Conservation (phyloP, 2,888 invertebrate species). For the Melanostoma mellinum region DNA sequence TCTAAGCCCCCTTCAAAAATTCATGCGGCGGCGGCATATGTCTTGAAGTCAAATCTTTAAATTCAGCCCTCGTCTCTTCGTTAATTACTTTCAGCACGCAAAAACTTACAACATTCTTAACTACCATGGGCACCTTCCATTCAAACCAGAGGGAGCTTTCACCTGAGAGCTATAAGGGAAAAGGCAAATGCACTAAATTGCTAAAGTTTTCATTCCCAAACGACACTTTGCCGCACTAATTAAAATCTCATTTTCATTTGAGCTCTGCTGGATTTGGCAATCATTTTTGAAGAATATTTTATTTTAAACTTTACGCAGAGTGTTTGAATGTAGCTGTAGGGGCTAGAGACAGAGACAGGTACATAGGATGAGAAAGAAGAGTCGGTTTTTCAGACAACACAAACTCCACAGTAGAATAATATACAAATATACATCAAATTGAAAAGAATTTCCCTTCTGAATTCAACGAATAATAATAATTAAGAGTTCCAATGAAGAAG, state of each 20-base stretch:
- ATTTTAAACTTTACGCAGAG: not conserved
- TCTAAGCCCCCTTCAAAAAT: not conserved
- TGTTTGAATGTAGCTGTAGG: not conserved
- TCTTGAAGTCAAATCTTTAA: slow-evolving; percentile 7
- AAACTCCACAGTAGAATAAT: no score
- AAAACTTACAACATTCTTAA: not conserved
- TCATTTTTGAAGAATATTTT: slow-evolving; percentile 13
- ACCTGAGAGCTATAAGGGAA: slow-evolving; percentile 28
- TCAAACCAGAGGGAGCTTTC: not conserved
- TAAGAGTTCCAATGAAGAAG: no score
- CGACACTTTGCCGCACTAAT: slow-evolving; percentile 57
- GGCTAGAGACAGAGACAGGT: not conserved
- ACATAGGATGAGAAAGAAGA: not conserved
- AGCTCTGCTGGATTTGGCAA: slow-evolving; percentile 27
- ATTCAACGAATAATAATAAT: no score
- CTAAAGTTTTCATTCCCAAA: slow-evolving; percentile 49
- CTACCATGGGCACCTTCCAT: not conserved
- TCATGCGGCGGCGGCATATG: not conserved
- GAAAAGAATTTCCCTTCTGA: no score
- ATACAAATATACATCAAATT: no score
- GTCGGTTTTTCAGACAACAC: no score
- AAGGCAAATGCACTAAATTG: slow-evolving; percentile 61
- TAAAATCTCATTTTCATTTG: slow-evolving; percentile 62
- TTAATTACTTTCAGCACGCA: slow-evolving; percentile 25
- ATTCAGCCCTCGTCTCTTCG: slow-evolving; percentile 5